Percentiles rank a stretch among this genome's conserved stretches.
phyloP scores from a whole-genome alignment of 1,140 invertebrate species.

The Sarcophaga peregrina region DNA sequence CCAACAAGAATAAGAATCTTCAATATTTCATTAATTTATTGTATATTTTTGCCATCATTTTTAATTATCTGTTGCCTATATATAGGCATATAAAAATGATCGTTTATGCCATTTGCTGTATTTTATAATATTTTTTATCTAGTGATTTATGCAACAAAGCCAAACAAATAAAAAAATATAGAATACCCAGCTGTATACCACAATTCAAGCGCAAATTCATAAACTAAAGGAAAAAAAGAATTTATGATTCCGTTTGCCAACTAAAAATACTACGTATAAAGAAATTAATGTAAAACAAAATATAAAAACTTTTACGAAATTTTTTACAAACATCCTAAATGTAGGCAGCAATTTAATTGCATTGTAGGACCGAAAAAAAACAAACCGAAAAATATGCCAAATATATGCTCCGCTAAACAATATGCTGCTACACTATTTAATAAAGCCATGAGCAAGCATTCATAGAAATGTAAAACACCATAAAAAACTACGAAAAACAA shows the following conservation, averaged over 20 bases:
- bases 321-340: background rate
- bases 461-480: background rate
- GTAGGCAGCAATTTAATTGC: slow-evolving; percentile 18
- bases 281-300: background rate
- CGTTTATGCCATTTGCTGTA: background rate
- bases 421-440: slow-evolving; percentile 3
- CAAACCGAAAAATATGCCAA: slow-evolving; percentile 3
- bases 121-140: slow-evolving; percentile 11
- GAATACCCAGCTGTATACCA: background rate
- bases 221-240: background rate
- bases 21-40: too few species aligned
- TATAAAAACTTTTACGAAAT: background rate
- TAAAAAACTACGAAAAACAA: background rate
- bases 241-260: slow-evolving; percentile 9
- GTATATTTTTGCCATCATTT: background rate
- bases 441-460: background rate
- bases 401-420: slow-evolving; percentile 1
- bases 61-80: slow-evolving; percentile 13
- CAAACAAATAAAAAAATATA: background rate
- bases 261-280: background rate
- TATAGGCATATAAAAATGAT: background rate
- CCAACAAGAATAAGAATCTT: too few species aligned
- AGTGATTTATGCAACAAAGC: slow-evolving; percentile 3
- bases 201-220: background rate
- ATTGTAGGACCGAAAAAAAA: background rate